These are phyloP conservation scores for Hybos culiciformis DNA, from an alignment of 2,888 invertebrate genomes.

Conservation along the genomic window DNA sequence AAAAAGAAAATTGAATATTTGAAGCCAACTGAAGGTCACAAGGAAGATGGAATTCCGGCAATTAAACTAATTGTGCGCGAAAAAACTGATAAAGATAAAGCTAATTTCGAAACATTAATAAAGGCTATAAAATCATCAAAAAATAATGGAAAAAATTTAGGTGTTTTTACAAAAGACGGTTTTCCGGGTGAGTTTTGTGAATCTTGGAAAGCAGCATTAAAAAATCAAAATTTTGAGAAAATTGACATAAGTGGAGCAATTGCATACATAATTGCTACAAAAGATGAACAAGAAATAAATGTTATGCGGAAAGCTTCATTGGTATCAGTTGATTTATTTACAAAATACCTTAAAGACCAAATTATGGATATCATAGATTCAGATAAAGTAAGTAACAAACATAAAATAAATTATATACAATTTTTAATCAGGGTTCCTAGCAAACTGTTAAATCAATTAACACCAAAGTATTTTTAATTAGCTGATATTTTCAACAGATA, in stretches of 20 bases:
- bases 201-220: slow-evolving; percentile 70
- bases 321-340: slow-evolving; percentile 89
- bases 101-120: slow-evolving; percentile 66
- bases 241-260: slow-evolving; percentile 75
- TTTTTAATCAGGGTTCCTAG: too few species aligned
- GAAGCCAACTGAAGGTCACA: slow-evolving; percentile 71
- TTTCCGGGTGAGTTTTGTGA: slow-evolving; percentile 89
- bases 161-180: slow-evolving; percentile 85
- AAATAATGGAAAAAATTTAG: slow-evolving; percentile 74
- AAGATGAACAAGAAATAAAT: slow-evolving; percentile 84
- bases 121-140: slow-evolving; percentile 76
- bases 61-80: slow-evolving; percentile 80
- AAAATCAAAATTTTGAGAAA: slow-evolving; percentile 65
- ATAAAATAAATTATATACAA: not conserved
- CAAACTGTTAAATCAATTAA: too few species aligned
- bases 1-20: slow-evolving; percentile 98
- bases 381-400: slow-evolving; percentile 54
- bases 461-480: too few species aligned
- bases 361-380: slow-evolving; percentile 98
- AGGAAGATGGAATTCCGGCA: slow-evolving; percentile 72
- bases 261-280: slow-evolving; percentile 81
- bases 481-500: not conserved
- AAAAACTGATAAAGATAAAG: slow-evolving; percentile 84
- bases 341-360: slow-evolving; percentile 91
- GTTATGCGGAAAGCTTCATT: slow-evolving; percentile 84